phyloP scores from a whole-genome alignment of 1,140 invertebrate genomes.

The Drosophila elegans region DNA sequence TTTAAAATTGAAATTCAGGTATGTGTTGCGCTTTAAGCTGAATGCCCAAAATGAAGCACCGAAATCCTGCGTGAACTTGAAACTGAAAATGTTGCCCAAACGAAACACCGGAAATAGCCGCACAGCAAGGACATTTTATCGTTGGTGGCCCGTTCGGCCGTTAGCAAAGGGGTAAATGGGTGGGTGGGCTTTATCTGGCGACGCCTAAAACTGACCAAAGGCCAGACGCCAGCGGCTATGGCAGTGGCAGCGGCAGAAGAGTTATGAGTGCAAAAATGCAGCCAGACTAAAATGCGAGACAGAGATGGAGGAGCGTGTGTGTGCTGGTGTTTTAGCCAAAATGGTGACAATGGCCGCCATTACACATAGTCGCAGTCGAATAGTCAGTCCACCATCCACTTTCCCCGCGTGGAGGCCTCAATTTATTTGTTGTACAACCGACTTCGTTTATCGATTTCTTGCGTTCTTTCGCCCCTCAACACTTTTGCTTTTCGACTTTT shows the following conservation, averaged over 20 bases:
- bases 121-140: slow-evolving; percentile 42
- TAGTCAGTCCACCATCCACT: slow-evolving; percentile 12
- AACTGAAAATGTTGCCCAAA: slow-evolving; percentile 39
- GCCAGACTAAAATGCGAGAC: slow-evolving; percentile 24
- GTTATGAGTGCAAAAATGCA: slow-evolving; percentile 73
- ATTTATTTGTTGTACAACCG: slow-evolving; percentile 36
- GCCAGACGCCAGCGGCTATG: slow-evolving; percentile 47
- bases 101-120: slow-evolving; percentile 30
- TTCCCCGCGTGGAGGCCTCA: slow-evolving; percentile 33
- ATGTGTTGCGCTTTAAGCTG: background rate
- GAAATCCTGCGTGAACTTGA: slow-evolving; percentile 54
- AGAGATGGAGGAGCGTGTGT: slow-evolving; percentile 2
- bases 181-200: slow-evolving; percentile 59
- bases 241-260: slow-evolving; percentile 42
- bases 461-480: slow-evolving; percentile 46
- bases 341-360: slow-evolving; percentile 80
- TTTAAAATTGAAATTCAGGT: background rate
- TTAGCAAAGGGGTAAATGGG: slow-evolving; percentile 8
- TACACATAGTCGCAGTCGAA: slow-evolving; percentile 37
- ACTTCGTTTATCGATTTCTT: slow-evolving; percentile 63
- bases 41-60: background rate
- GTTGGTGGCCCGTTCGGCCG: background rate
- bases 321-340: slow-evolving; percentile 46
- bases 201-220: slow-evolving; percentile 67
- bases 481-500: slow-evolving; percentile 63